These are phyloP conservation scores for Cataglyphis albicans DNA, from an alignment of 2,888 invertebrate genomes.

Conservation along the genomic window DNA sequence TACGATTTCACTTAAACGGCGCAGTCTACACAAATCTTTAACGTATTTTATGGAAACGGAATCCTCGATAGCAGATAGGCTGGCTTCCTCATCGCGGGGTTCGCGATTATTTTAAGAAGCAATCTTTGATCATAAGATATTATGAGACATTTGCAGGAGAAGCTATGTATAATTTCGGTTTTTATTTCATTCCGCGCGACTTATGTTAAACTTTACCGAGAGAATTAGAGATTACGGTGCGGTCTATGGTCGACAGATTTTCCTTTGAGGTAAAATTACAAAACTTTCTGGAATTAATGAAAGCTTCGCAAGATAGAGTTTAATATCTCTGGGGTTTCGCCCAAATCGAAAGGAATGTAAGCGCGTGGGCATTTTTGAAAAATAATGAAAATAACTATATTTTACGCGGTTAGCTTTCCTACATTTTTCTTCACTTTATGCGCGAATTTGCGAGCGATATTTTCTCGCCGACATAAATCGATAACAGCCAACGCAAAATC, in stretches of 20 bases:
- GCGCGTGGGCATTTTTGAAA: constrained; percentile 45
- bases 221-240: constrained; percentile 63
- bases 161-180: constrained; percentile 13
- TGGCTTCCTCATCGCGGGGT: not conserved
- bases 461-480: constrained; percentile 30
- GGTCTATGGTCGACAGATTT: constrained; percentile 37
- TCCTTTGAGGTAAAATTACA: constrained; percentile 49
- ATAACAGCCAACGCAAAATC: constrained; percentile 27
- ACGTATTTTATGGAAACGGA: constrained; percentile 10
- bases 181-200: constrained; percentile 15
- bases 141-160: constrained; percentile 3
- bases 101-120: constrained; percentile 3
- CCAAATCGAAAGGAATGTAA: constrained; percentile 58
- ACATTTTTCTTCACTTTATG: constrained; percentile 12
- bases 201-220: constrained; percentile 48
- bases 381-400: not conserved
- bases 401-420: constrained; percentile 40
- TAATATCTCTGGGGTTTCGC: constrained; percentile 46
- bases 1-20: not conserved
- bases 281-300: constrained; percentile 68
- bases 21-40: not conserved
- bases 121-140: constrained; percentile 36
- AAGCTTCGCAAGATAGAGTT: constrained; percentile 56
- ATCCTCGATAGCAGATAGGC: not conserved
- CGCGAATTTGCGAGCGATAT: constrained; percentile 8